Base-by-base conservation (phyloP, 2,113 vertebrate species). In the Aphyosemion australe region DNA sequence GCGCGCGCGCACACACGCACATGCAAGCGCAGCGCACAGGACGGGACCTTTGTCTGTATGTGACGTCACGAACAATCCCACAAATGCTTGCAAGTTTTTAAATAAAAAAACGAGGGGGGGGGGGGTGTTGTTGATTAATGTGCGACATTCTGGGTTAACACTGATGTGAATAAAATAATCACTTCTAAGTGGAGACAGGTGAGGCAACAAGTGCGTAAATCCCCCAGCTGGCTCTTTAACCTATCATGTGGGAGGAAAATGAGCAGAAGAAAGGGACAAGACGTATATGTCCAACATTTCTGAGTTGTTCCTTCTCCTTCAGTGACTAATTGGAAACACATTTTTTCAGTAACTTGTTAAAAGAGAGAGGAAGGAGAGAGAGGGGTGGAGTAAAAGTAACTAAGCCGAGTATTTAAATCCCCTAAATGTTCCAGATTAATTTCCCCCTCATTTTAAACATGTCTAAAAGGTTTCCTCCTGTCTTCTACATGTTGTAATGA, bases 291-390 rank as follows among this genome's bases (percentile, higher is more conserved):
- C 16, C 20, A 18, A 43, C 26, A 61, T 63, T 61, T 66, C 45
- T 55, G 39, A 77, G 61, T 78, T 67, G 61, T 62, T 78, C 75
- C 56, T 76, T 81, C 55, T 48, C 14, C 69, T 52, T 78, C 64
- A 18, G 74, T 21, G 46, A 51, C 68, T 91, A 89, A 92, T 92
- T 91, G 84, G 80, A 91, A 92, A 87, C 91, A 93, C 76, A 82
- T 91, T 89, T 85, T 65, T 76, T 74, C 70, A 57, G 69, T 54
- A 82, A 82, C 76, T 81, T 83, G 69, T 84, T 79, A 79, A 73
- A 72, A 15, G 16, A 45, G 60, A 57, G 69, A 59, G 37, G 52
- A 19, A 46, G 31, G n/a, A 51, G 21, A 15, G n/a, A 15, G 46
- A 51, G 60, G 69, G 45, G 71, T 48, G 62, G 62, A 60, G 71